These are phyloP conservation scores for Maconellicoccus hirsutus DNA, from an alignment of 1,140 invertebrate genomes.

Conservation along the genomic window DNA sequence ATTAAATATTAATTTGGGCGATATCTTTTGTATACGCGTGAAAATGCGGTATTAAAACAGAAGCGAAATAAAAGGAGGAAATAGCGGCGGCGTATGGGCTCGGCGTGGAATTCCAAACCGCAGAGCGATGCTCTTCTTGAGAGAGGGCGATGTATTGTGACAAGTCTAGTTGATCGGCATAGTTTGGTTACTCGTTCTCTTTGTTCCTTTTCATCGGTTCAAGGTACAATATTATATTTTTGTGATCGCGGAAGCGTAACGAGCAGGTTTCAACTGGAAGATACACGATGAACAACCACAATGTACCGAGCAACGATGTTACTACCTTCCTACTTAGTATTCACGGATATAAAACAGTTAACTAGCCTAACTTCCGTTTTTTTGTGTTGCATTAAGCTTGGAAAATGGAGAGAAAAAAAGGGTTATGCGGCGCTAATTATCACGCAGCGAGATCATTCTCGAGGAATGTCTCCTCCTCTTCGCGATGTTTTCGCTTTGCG, in stretches of 20 bases:
- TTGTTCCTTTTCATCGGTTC: conserved; percentile 3
- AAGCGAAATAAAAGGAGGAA: no score
- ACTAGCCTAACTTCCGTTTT: conserved; percentile 7
- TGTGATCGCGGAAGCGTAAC: conserved; percentile 6
- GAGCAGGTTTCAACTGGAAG: neutral
- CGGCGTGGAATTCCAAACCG: no score
- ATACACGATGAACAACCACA: neutral
- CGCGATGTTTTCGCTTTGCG: no score
- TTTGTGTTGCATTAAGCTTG: neutral
- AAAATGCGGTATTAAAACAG: no score
- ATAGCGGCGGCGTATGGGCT: no score
- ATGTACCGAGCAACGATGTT: neutral
- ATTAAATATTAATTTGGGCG: no score
- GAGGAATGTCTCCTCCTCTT: no score
- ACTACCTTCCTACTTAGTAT: neutral
- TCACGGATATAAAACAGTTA: conserved; percentile 9
- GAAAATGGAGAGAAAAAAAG: neutral
- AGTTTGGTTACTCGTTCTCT: neutral
- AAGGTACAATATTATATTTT: conserved; percentile 10
- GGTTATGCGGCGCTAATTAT: neutral
- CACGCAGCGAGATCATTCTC: neutral
- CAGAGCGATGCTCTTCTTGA: no score
- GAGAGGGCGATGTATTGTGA: neutral
- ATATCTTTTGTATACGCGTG: no score
- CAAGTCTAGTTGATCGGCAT: neutral